Percentiles rank a stretch among this genome's conserved stretches.
Conservation (phyloP, 2,797 vertebrate genomes). For the Notolepis coatsorum region DNA sequence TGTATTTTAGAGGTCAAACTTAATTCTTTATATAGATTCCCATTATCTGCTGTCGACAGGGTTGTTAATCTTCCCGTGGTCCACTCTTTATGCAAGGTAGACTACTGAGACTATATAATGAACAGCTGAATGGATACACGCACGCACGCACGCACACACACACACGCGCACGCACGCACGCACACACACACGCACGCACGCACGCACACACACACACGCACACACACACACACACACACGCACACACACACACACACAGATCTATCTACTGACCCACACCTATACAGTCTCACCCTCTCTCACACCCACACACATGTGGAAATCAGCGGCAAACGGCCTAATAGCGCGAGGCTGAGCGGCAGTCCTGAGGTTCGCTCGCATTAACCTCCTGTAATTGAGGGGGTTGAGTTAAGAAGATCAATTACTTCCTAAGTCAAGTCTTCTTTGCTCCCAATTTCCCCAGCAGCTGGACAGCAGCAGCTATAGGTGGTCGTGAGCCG, state of each 20-base stretch:
- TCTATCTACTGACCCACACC: constrained; percentile 47
- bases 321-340: constrained; percentile 33
- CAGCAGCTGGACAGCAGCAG: constrained; percentile 37
- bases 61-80: constrained; percentile 35
- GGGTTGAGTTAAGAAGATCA: constrained; percentile 74
- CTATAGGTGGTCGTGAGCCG: constrained; percentile 17
- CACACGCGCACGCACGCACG: constrained; percentile 3
- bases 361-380: constrained; percentile 56
- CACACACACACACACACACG: neutral
- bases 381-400: constrained; percentile 77
- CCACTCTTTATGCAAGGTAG: constrained; percentile 26
- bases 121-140: constrained; percentile 33
- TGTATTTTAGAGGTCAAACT: constrained; percentile 35
- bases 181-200: constrained; percentile 14
- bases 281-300: constrained; percentile 34
- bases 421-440: constrained; percentile 57
- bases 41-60: constrained; percentile 28
- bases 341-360: constrained; percentile 43
- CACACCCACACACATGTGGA: constrained; percentile 27
- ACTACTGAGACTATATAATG: constrained; percentile 19
- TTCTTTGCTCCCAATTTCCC: constrained; percentile 52
- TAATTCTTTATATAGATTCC: constrained; percentile 42
- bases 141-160: neutral
- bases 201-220: constrained; percentile 11
- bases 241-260: constrained; percentile 25